These are phyloP conservation scores for Triplophysa rosa DNA, from an alignment of 2,113 vertebrate species.

Conservation along the genomic window DNA sequence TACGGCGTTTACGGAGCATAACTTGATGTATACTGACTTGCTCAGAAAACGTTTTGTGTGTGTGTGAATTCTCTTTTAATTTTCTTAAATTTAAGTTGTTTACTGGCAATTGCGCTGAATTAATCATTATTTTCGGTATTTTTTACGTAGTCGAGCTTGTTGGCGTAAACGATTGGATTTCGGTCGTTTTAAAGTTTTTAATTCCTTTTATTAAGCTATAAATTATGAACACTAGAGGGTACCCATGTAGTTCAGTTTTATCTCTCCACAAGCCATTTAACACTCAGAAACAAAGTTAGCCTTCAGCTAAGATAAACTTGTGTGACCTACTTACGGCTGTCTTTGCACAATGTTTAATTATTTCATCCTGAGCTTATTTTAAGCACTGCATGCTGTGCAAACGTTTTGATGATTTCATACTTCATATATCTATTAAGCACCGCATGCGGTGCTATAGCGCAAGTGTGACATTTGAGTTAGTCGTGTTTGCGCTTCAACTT, in stretches of 20 bases:
- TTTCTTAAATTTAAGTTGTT: too few relatives aligned
- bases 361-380: not conserved
- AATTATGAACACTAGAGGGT: conserved; percentile 25
- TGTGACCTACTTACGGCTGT: not conserved
- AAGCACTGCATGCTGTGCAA: not conserved
- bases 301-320: conserved; percentile 4
- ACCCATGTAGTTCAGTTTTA: not conserved
- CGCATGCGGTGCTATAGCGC: not conserved
- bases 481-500: not conserved
- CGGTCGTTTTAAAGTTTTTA: not conserved
- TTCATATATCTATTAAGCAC: not conserved
- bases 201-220: not conserved
- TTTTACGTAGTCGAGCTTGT: not conserved
- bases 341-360: conserved; percentile 20
- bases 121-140: too few relatives aligned
- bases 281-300: not conserved
- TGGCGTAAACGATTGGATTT: not conserved
- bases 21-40: not conserved
- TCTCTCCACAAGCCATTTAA: not conserved
- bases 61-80: too few relatives aligned
- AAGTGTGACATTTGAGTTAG: not conserved
- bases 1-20: not conserved
- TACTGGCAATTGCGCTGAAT: too few relatives aligned
- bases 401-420: not conserved
- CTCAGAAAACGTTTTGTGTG: too few relatives aligned